Evolutionary conservation across 2,888 invertebrate species (phyloP), one percentile per base, ranked within the genome.

Genomic region (Eumacrocentrus americanus): DNA sequence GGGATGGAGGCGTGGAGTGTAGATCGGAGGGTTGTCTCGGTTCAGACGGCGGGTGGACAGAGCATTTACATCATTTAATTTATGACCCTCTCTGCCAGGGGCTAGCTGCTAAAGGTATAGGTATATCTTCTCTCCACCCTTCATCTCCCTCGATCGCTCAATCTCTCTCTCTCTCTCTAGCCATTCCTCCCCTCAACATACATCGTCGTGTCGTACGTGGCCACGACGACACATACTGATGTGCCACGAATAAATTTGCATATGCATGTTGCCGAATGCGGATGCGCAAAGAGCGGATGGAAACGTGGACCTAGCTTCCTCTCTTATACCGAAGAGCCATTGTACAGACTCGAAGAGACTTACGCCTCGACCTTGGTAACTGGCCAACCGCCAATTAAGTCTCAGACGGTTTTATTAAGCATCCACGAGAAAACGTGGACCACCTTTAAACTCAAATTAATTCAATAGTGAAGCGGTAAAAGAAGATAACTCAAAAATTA

Each of bases 21-120:
- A 61, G 58, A 66, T 63, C 61, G 63, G 58, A 61, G 67, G 67
- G 62, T 65, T 66, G 70, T 69, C 68, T 69, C 70, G 70, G 73
- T 71, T 68, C 70, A 67, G 74, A 73, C 71, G 72, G 72, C 75
- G 77, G 78, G 75, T 79, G 79, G 79, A 77, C 78, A 75, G 72
- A 74, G 74, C 80, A 80, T 80, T 80, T 80, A 79, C 80, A 80
- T 80, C 78, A 80, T 79, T 80, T 80, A 80, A 80, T 80, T 80
- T 80, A 80, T 80, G 79, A 76, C 72, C 74, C 73, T 72, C 71
- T 70, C 70, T 52, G 62, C 67, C 67, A 66, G 58, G 51, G 60
- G 56, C 59, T 51, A 60, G 60, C 62, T 42, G 61, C 64, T 38
- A 62, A 65, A 67, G 66, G 61, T 58, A 58, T 60, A 47, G 48